phyloP scores from a whole-genome alignment of 2,888 invertebrate genomes.

The Yponomeuta plumbellus region DNA sequence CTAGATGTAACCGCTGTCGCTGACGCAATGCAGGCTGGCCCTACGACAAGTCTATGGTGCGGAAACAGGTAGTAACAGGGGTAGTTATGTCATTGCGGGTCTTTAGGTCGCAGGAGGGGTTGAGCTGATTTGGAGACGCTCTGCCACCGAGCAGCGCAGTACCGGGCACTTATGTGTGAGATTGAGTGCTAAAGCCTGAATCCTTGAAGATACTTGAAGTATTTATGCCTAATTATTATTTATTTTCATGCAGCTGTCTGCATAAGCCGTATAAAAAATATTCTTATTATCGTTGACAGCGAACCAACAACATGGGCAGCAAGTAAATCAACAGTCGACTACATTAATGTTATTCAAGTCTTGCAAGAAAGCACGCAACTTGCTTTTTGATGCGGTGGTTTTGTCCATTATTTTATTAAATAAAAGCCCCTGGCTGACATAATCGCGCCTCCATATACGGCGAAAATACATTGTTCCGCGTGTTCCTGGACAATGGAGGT shows the following conservation, averaged over 20 bases:
- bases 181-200: too few relatives aligned
- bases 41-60: not conserved
- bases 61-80: not conserved
- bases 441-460: constrained; percentile 69
- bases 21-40: constrained; percentile 48
- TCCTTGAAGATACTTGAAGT: too few relatives aligned
- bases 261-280: too few relatives aligned
- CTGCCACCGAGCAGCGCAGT: too few relatives aligned
- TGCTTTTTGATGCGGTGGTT: constrained; percentile 43
- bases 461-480: constrained; percentile 70
- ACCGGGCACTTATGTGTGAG: constrained; percentile 18
- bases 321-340: constrained; percentile 23
- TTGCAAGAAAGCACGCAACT: constrained; percentile 19
- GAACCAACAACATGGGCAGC: not conserved
- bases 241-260: too few relatives aligned
- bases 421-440: constrained; percentile 70
- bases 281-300: too few relatives aligned
- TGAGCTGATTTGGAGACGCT: not conserved
- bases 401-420: constrained; percentile 36
- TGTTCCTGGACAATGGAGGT: constrained; percentile 67
- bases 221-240: too few relatives aligned
- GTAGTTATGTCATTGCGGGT: not conserved
- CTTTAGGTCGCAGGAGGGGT: not conserved
- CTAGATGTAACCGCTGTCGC: constrained; percentile 69
- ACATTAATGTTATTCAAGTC: constrained; percentile 10